Evolutionary conservation across 2,888 invertebrate genomes (phyloP), one percentile per base, ranked within the genome.

Genomic region (Drosophila flavopinicola): DNA sequence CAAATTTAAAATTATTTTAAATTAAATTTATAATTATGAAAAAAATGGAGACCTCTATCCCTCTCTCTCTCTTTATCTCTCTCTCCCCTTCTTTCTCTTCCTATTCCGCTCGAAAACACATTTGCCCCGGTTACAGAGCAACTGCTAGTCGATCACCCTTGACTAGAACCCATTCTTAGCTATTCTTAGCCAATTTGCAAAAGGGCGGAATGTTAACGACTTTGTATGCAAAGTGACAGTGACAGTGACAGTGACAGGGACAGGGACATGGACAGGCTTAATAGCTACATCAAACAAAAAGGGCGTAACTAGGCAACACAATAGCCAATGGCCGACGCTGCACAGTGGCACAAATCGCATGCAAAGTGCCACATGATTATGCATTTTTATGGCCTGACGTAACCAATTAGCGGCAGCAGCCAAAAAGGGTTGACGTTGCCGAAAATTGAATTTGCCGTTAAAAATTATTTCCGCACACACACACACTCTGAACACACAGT

Each of bases 221-320:
- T 76, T 58, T 76, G 53, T 68, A 63, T 68, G 70, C 65, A 83
- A 83, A 78, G 75, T 75, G 78, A 64, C 75, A 66, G 66, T 66
- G 66, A 67, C 59, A 59, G 45, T 51, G 45, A 57, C 48, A 64
- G 41, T 57, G 49, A 58, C 70, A 57, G 39, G 53, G n/a, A n/a
- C 59, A 59, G 45, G 53, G 45, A 57, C 48, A 64, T 45, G 65
- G 49, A 58, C 70, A 57, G 39, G 53, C 56, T 66, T 66, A 78
- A 78, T 74, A 75, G 66, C 51, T 54, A 61, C 47, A 35, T 45
- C 45, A 58, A 67, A 76, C 59, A 64, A 59, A 66, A 63, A 42
- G 69, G 84, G 80, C 80, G 77, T 9, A 35, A 25, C 15, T 35
- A 23, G 51, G 20, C 9, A 20, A 9, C 39, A 39, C 10, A n/a